Evolutionary conservation across 2,888 invertebrate species (phyloP).

Genomic region (Thera obeliscata): DNA sequence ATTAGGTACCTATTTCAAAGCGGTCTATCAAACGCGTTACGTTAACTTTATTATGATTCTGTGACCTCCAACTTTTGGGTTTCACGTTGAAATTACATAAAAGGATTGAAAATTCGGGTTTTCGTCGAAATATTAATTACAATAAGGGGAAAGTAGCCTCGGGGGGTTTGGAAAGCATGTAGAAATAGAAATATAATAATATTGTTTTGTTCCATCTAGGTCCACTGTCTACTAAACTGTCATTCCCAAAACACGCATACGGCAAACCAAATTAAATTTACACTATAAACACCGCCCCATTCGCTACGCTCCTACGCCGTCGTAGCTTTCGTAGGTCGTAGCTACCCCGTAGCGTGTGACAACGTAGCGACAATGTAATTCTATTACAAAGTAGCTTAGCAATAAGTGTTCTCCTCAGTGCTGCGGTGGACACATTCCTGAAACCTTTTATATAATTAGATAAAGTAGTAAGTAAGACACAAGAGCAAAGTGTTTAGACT

Average conservation of each 20-base stretch:
- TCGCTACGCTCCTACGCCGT: too few relatives aligned
- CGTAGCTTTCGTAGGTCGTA: too few relatives aligned
- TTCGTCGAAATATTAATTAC: conserved; percentile 39
- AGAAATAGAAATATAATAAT: conserved; percentile 1
- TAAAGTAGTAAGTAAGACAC: background rate
- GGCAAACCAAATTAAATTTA: too few relatives aligned
- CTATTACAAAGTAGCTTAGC: background rate
- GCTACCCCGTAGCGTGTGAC: too few relatives aligned
- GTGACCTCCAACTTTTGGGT: conserved; percentile 46
- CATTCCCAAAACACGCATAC: too few relatives aligned
- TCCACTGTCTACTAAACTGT: conserved; percentile 6
- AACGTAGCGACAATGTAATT: too few relatives aligned
- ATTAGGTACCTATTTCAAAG: conserved; percentile 42
- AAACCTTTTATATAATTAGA: background rate
- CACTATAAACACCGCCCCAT: too few relatives aligned
- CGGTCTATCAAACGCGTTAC: conserved; percentile 46
- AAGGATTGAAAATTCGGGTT: conserved; percentile 46
- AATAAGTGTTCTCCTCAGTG: background rate
- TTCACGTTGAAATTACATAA: conserved; percentile 49
- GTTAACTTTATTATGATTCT: conserved; percentile 44
- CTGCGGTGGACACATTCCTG: background rate
- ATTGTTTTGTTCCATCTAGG: conserved; percentile 18
- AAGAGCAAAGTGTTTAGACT: too few relatives aligned
- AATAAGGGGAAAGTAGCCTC: conserved; percentile 24
- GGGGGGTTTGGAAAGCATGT: conserved; percentile 21